Evolutionary conservation across 1,140 invertebrate genomes (phyloP).

Genomic region (Leptinotarsa lineolata): DNA sequence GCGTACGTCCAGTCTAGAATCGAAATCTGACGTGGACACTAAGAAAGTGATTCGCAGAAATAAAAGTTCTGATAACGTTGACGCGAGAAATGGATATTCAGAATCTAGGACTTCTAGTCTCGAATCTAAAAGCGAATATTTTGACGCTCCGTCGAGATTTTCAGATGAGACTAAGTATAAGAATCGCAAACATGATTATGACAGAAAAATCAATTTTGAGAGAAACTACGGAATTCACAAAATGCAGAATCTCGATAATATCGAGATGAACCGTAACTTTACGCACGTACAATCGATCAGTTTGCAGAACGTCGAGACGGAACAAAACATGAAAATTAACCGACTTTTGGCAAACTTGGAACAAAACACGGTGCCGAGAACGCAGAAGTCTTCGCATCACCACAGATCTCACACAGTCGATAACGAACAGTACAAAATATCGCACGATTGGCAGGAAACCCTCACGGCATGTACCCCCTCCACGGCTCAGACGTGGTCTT

Average conservation of each 20-base stretch:
- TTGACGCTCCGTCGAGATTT: conserved; percentile 47
- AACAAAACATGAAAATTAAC: conserved; percentile 61
- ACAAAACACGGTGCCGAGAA: conserved; percentile 49
- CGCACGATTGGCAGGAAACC: conserved; percentile 64
- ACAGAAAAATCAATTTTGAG: conserved; percentile 54
- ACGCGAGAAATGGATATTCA: conserved; percentile 37
- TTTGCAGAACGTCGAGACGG: conserved; percentile 69
- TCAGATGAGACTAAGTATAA: conserved; percentile 40
- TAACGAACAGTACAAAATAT: conserved; percentile 47
- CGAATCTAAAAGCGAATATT: conserved; percentile 62
- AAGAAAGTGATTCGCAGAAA: conserved; percentile 49
- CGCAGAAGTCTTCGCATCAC: conserved; percentile 39
- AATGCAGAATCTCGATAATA: conserved; percentile 45
- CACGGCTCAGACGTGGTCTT: conserved; percentile 45
- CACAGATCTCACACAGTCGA: conserved; percentile 19
- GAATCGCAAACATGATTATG: conserved; percentile 47
- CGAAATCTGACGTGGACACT: conserved; percentile 66
- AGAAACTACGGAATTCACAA: conserved; percentile 66
- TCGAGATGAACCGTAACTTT: conserved; percentile 27
- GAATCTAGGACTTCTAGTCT: conserved; percentile 61
- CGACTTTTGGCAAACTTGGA: conserved; percentile 47
- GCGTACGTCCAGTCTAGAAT: conserved; percentile 67
- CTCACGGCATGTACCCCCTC: conserved; percentile 59
- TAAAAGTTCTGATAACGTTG: conserved; percentile 42
- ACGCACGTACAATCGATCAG: conserved; percentile 67